Base-by-base conservation (phyloP, 2,113 vertebrate species). In the Corynorhinus townsendii region DNA sequence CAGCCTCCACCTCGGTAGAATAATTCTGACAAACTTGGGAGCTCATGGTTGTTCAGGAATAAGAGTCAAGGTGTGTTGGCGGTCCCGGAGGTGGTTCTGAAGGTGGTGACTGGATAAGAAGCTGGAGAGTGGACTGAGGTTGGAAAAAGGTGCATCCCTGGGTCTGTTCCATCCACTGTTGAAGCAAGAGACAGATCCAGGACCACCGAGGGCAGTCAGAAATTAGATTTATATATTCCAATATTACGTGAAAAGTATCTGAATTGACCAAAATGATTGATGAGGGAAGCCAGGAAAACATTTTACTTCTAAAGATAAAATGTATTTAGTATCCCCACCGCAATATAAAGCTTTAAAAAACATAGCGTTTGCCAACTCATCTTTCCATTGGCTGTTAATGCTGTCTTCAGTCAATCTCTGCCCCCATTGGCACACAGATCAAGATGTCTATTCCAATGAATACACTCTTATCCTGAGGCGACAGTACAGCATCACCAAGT, bases 181-280 rank as follows among this genome's bases (percentile, higher is more conserved):
- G 56, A 28, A 59, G 9, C 56, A 59, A 28, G 59, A 62, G 59
- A 62, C 59, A 62, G 11, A 62, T 28, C 59, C 59, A 1, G 59
- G 59, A 62, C 56, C 56, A 26, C 56, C 3, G 1, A 59, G 56
- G 56, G 22, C 22, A 59, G 26, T 62, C 59, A 88, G 71, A 83
- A 94, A 76, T 95, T 88, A 69, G 3, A 69, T 85, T 66, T 92
- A 76, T 8, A 28, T 49, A 49, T 75, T 62, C 92, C 92, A 86
- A 68, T 79, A 89, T 76, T 77, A 96, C 86, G 24, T 90, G 52
- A 80, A 92, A 95, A 75, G 8, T 72, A 92, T 62, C 84, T 47
- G 47, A 86, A 54, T 86, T 72, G 95, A 19, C 38, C 56, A 89
- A 88, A 88, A 95, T 83, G 12, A 86, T 59, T 80, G 40, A 86